These are phyloP conservation scores for Drosophila biarmipes DNA, from an alignment of 1,140 invertebrate genomes.

Conservation along the genomic window DNA sequence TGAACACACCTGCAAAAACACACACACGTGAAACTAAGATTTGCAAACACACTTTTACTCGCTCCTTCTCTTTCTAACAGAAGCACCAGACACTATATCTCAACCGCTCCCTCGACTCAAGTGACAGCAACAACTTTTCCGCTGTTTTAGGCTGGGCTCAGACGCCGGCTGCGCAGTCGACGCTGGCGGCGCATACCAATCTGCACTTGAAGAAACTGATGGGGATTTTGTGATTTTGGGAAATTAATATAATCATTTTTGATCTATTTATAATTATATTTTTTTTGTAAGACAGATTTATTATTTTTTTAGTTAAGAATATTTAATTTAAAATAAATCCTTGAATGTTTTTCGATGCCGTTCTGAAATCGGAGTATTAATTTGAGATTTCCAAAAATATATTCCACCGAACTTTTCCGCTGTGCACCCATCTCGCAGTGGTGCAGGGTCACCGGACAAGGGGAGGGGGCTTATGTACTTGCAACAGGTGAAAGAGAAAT, in stretches of 20 bases:
- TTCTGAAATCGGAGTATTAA: too few relatives aligned
- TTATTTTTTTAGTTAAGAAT: too few relatives aligned
- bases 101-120: constrained; percentile 76
- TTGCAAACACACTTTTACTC: constrained; percentile 35
- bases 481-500: constrained; percentile 40
- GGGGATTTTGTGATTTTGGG: too few relatives aligned
- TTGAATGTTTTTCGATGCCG: too few relatives aligned
- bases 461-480: constrained; percentile 4
- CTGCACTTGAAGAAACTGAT: background rate
- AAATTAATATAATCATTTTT: too few relatives aligned
- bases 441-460: constrained; percentile 14
- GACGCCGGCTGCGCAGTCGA: constrained; percentile 10
- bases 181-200: constrained; percentile 39
- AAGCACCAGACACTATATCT: constrained; percentile 35
- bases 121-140: constrained; percentile 70
- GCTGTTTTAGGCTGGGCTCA: constrained; percentile 67
- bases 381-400: too few relatives aligned
- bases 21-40: constrained; percentile 21
- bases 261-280: too few relatives aligned
- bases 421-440: constrained; percentile 22
- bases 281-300: too few relatives aligned
- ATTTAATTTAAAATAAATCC: too few relatives aligned
- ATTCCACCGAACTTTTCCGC: background rate
- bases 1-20: constrained; percentile 50
- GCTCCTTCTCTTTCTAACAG: constrained; percentile 12